These are phyloP conservation scores for Scaptomyza tumidula DNA, from an alignment of 2,888 invertebrate genomes.

Conservation along the genomic window DNA sequence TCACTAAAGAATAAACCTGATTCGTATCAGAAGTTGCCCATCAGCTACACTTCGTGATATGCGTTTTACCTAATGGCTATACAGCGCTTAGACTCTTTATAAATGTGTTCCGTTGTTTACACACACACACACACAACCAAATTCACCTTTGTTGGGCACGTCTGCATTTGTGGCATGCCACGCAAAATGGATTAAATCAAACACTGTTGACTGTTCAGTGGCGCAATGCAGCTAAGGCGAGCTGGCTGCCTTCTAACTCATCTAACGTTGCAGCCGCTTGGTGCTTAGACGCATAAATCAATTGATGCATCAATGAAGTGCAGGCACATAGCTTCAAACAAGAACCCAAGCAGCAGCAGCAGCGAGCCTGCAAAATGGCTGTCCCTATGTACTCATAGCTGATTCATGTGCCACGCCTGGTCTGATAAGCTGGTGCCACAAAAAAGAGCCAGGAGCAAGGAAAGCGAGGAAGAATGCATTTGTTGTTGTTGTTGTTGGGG, in stretches of 20 bases:
- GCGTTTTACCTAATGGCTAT: not conserved
- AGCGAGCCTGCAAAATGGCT: slow-evolving; percentile 44
- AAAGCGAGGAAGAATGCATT: not conserved
- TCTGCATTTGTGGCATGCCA: slow-evolving; percentile 27
- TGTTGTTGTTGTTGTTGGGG: slow-evolving; percentile 4
- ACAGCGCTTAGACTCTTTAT: not conserved
- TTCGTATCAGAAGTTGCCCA: not conserved
- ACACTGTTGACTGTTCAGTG: slow-evolving; percentile 35
- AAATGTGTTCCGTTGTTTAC: not conserved
- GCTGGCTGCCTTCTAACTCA: slow-evolving; percentile 31
- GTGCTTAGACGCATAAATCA: slow-evolving; percentile 67
- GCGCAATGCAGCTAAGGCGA: slow-evolving; percentile 44
- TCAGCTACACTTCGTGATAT: not conserved
- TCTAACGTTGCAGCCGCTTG: slow-evolving; percentile 9
- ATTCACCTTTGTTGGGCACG: slow-evolving; percentile 3
- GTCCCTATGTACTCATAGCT: slow-evolving; percentile 33
- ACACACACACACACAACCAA: not conserved
- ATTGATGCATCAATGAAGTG: slow-evolving; percentile 70
- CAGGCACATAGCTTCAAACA: slow-evolving; percentile 43
- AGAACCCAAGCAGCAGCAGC: slow-evolving; percentile 4
- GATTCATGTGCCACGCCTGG: slow-evolving; percentile 53
- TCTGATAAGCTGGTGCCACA: slow-evolving; percentile 54
- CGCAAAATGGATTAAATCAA: slow-evolving; percentile 42
- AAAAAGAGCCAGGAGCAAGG: slow-evolving; percentile 10
- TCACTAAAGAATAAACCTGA: too few relatives aligned